Conservation (phyloP, 1,140 invertebrate genomes). For the Drosophila carrolli region DNA sequence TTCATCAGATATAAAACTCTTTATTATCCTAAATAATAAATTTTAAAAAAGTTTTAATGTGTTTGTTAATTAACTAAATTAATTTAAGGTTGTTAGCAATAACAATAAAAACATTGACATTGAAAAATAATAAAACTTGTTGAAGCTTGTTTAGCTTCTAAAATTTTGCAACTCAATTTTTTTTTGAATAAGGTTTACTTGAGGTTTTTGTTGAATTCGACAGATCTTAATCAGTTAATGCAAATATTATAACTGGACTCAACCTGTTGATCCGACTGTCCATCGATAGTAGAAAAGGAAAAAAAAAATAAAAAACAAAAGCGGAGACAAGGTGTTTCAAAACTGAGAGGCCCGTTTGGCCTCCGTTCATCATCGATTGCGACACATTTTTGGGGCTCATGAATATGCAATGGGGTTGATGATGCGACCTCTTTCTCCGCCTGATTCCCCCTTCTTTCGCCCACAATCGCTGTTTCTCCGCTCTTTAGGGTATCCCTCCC, state of each 20-base stretch:
- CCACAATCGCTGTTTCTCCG: background rate
- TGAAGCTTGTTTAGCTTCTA: too few relatives aligned
- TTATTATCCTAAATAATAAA: background rate
- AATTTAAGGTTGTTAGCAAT: too few relatives aligned
- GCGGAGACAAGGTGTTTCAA: conserved; percentile 21
- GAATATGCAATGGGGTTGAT: conserved; percentile 63
- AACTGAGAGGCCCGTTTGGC: conserved; percentile 9
- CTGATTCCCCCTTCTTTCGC: conserved; percentile 8
- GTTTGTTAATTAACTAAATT: too few relatives aligned
- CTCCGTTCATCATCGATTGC: conserved; percentile 41
- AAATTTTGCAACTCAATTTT: background rate
- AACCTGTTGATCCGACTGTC: conserved; percentile 29
- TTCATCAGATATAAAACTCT: too few relatives aligned
- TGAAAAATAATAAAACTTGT: too few relatives aligned
- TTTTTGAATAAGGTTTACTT: too few relatives aligned
- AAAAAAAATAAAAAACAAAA: conserved; percentile 17
- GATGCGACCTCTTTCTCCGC: conserved; percentile 29
- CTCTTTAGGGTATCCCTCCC: conserved; percentile 25
- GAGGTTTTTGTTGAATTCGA: background rate
- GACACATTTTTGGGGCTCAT: conserved; percentile 48
- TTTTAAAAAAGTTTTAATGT: background rate
- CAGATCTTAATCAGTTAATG: conserved; percentile 19
- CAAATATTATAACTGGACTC: conserved; percentile 7
- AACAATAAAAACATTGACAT: too few relatives aligned
- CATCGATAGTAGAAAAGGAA: conserved; percentile 5